Percentiles rank a stretch among this genome's conserved stretches.
phyloP scores from a whole-genome alignment of 92 coral and sea anemone genomes.

The Porites evermanni region DNA sequence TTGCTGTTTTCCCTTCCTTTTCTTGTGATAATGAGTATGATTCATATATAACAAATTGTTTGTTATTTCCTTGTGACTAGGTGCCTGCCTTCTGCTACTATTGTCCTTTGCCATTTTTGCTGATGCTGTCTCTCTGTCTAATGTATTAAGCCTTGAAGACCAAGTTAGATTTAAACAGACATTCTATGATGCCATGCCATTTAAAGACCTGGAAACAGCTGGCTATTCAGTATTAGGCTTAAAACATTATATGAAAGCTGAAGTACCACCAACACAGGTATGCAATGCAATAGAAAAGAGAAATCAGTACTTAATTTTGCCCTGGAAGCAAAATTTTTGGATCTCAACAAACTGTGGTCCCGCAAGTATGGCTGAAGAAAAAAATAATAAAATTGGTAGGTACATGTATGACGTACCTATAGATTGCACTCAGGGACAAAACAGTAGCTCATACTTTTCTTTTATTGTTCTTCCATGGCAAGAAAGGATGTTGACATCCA shows the following conservation, averaged over 20 bases:
- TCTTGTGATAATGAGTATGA: no score
- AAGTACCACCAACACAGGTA: slow-evolving; percentile 91
- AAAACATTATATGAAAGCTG: slow-evolving; percentile 79
- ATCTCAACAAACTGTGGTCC: no score
- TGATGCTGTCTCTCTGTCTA: slow-evolving; percentile 59
- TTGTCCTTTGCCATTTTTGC: slow-evolving; percentile 62
- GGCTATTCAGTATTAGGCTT: slow-evolving; percentile 74
- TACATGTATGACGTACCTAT: no score
- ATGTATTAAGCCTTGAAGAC: slow-evolving; percentile 84
- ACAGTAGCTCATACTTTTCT: no score
- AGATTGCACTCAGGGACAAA: no score
- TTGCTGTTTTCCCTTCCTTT: no score
- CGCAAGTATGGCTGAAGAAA: no score
- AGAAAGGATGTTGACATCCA: no score
- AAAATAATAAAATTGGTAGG: no score
- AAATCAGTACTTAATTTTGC: no score
- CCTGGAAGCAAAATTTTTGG: no score
- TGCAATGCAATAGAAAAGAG: not conserved
- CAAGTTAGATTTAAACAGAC: slow-evolving; percentile 82
- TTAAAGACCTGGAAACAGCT: slow-evolving; percentile 85
- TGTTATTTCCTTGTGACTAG: slow-evolving; percentile 14
- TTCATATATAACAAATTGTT: not conserved
- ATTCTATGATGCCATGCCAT: slow-evolving; percentile 79
- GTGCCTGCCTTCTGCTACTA: slow-evolving; percentile 82
- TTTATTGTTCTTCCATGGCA: no score